Evolutionary conservation across 2,797 vertebrate genomes (phyloP), one percentile per base, ranked within the genome.

Genomic region (Cuculus canorus): DNA sequence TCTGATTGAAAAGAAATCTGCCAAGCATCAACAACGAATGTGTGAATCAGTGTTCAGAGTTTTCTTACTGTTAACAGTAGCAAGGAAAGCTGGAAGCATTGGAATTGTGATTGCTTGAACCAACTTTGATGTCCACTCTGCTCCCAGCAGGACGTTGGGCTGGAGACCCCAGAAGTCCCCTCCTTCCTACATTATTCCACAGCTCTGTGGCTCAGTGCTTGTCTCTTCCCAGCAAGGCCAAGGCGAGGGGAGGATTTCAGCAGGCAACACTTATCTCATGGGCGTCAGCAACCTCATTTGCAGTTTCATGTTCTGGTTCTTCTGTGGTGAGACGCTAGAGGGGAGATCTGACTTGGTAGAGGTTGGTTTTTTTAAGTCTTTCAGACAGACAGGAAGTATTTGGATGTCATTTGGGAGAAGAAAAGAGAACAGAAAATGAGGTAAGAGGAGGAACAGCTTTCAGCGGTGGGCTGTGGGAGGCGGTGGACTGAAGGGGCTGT

Each of bases 151-250:
- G 28, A 6, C 1, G 0, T 4, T 4, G 82, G 30, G 14, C 10
- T 65, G 35, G 16, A 39, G 45, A 27, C 18, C 15, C 17, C 32
- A 1, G 8, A 4, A 5, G 21, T 37, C 7, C 30, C 37, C 37
- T 56, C 68, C 25, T 43, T 13, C 22, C 48, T 7, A 2, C 35
- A 0, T 9, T 7, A 6, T 9, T 10, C 19, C 43, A 10, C 6
- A 5, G 2, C 2, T 12, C 3, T 11, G 48, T 18, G 60, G 13
- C 4, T 22, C 0, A 0, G 3, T 25, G 28, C 15, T 48, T 2
- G 10, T 16, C 48, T 61, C 27, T 50, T 13, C 64, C 71, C 66
- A 56, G 56, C 33, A 25, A 22, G 86, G 47, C 21, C 35, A 13
- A 11, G 18, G 35, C 0, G 0, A 47, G 28, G 41, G 53, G 43